Percentiles rank a stretch among this genome's conserved stretches.
Evolutionary conservation across 2,888 invertebrate genomes (phyloP).

Genomic region (Tanytarsus gracilentus): DNA sequence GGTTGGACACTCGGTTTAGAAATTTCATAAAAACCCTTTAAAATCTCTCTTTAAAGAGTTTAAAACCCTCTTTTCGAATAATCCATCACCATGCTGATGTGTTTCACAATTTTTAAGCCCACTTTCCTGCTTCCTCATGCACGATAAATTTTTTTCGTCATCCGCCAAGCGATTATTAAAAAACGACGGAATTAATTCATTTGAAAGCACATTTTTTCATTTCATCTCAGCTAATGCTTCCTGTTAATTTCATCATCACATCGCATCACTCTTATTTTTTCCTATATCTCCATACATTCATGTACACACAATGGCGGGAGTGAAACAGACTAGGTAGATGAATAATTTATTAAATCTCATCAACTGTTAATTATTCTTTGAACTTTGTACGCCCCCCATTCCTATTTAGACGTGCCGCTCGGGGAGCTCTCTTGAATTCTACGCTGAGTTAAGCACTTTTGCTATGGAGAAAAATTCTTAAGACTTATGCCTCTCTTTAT

Average conservation of each 20-base stretch:
- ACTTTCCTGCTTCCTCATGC: conserved; percentile 21
- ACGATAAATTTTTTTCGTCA: conserved; percentile 5
- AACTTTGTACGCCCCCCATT: conserved; percentile 9
- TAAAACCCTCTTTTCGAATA: too few relatives aligned
- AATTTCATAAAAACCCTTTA: too few relatives aligned
- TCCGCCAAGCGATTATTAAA: conserved; percentile 22
- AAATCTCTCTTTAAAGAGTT: too few relatives aligned
- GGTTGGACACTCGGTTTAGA: too few relatives aligned
- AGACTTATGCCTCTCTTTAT: too few relatives aligned
- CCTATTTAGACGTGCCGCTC: too few relatives aligned
- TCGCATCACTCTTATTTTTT: not conserved
- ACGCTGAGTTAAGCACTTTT: too few relatives aligned
- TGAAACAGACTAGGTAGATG: conserved; percentile 18
- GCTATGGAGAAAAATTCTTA: too few relatives aligned
- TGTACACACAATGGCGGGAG: not conserved
- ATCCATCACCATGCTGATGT: too few relatives aligned
- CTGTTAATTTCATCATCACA: conserved; percentile 28
- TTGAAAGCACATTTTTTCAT: conserved; percentile 19
- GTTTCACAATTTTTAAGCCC: conserved; percentile 18
- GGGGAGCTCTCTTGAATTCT: too few relatives aligned
- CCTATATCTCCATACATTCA: not conserved
- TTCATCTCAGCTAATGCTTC: conserved; percentile 25
- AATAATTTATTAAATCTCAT: conserved; percentile 28
- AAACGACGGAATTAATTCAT: conserved; percentile 28
- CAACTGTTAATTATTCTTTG: conserved; percentile 28